phyloP scores from a whole-genome alignment of 1,140 invertebrate genomes.

The Euglossa dilemma region DNA sequence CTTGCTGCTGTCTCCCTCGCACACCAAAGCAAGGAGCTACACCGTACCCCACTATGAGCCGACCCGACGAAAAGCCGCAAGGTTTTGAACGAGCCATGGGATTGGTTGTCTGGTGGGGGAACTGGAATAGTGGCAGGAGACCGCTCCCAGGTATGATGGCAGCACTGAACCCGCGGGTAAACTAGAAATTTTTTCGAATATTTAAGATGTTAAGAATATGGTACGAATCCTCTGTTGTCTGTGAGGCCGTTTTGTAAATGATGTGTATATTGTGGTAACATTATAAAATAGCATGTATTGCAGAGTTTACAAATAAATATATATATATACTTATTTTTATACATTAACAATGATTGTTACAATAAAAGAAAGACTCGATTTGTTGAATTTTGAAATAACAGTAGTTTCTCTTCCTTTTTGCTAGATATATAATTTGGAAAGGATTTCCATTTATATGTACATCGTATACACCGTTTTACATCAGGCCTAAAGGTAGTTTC shows the following conservation, averaged over 20 bases:
- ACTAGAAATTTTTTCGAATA: not conserved
- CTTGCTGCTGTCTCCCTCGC: constrained; percentile 54
- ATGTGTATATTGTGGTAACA: not conserved
- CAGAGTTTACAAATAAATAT: not conserved
- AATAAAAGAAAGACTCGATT: not conserved
- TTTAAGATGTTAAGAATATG: too few species aligned
- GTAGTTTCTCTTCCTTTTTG: not conserved
- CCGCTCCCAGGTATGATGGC: constrained; percentile 44
- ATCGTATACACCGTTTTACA: not conserved
- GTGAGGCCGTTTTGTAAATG: not conserved
- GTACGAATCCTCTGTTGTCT: too few species aligned
- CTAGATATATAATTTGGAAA: not conserved
- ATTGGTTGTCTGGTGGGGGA: constrained; percentile 45
- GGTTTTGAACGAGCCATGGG: constrained; percentile 30
- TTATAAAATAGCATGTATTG: not conserved
- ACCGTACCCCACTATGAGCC: constrained; percentile 15
- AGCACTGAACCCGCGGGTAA: constrained; percentile 21
- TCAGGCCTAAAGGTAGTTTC: not conserved
- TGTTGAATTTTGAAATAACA: not conserved
- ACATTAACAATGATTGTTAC: too few species aligned
- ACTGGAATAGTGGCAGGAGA: not conserved
- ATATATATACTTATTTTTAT: not conserved
- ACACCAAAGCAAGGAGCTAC: constrained; percentile 23
- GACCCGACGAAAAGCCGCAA: constrained; percentile 55
- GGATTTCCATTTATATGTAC: not conserved